These are phyloP conservation scores for Staurois parvus DNA, from an alignment of 2,797 vertebrate species.

Conservation along the genomic window DNA sequence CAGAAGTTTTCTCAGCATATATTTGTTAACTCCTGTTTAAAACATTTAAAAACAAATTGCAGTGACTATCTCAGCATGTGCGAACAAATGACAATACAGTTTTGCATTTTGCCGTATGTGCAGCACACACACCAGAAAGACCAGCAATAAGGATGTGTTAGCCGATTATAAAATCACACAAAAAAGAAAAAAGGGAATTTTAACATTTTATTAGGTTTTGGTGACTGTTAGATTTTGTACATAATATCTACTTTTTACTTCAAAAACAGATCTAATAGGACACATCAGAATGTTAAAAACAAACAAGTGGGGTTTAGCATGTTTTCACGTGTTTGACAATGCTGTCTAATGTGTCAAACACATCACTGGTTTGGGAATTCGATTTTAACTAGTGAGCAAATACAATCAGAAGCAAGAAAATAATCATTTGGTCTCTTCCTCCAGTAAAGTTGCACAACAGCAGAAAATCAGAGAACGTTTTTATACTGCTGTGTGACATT, in stretches of 20 bases:
- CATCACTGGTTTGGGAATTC: slow-evolving; percentile 73
- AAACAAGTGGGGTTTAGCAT: slow-evolving; percentile 70
- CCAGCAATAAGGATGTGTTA: no score
- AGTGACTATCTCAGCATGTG: no score
- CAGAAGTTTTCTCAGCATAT: no score
- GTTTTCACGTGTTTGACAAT: slow-evolving; percentile 70
- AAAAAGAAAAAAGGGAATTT: slow-evolving; percentile 67
- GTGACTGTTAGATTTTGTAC: slow-evolving; percentile 93
- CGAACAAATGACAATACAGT: no score
- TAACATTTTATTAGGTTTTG: slow-evolving; percentile 89
- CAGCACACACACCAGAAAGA: no score
- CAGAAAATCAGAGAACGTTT: slow-evolving; percentile 65
- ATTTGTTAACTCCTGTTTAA: no score
- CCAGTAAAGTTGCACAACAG: slow-evolving; percentile 67
- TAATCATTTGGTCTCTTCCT: slow-evolving; percentile 69
- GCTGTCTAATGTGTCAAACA: slow-evolving; percentile 75
- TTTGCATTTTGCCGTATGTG: no score
- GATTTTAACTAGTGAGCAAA: slow-evolving; percentile 74
- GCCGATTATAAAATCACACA: slow-evolving; percentile 13
- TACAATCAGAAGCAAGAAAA: slow-evolving; percentile 77
- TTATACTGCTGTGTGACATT: slow-evolving; percentile 67
- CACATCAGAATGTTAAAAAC: slow-evolving; percentile 77
- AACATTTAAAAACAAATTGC: no score
- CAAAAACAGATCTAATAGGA: slow-evolving; percentile 80
- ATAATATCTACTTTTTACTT: slow-evolving; percentile 81